These are phyloP conservation scores for Chymomyza amoena DNA, from an alignment of 2,888 invertebrate species.

Conservation along the genomic window DNA sequence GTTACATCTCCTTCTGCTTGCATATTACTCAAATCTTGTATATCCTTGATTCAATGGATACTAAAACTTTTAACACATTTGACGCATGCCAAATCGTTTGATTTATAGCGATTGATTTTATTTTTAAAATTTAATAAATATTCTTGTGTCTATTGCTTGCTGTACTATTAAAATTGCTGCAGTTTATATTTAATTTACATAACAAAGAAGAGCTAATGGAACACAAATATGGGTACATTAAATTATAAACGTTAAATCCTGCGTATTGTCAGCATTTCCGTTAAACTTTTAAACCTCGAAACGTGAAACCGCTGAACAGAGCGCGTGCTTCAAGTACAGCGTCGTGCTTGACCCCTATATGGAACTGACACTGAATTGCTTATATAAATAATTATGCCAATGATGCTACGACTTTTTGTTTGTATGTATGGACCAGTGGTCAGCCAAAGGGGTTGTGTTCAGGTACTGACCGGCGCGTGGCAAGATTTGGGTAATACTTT, in stretches of 20 bases:
- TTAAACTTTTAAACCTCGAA: neutral
- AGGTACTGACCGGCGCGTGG: slow-evolving; percentile 22
- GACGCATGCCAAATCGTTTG: no score
- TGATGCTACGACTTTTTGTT: slow-evolving; percentile 14
- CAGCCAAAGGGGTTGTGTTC: slow-evolving; percentile 36
- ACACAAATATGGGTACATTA: neutral
- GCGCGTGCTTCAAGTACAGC: slow-evolving; percentile 25
- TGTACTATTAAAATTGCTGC: neutral
- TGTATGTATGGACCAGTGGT: slow-evolving; percentile 25
- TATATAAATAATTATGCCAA: slow-evolving; percentile 26
- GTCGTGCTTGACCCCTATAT: slow-evolving; percentile 24
- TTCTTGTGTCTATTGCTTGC: neutral
- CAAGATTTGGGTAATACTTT: neutral
- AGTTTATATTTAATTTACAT: neutral
- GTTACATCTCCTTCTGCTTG: no score
- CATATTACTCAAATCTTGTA: no score
- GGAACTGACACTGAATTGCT: neutral
- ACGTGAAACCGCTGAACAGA: slow-evolving; percentile 22
- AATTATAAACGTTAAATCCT: neutral
- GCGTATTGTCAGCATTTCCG: neutral
- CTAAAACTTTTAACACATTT: no score
- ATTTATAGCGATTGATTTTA: no score
- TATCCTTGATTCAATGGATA: no score
- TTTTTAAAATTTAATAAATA: neutral
- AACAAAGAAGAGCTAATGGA: neutral